Base-by-base conservation (phyloP, 2,888 invertebrate species). In the Eledona agricola region DNA sequence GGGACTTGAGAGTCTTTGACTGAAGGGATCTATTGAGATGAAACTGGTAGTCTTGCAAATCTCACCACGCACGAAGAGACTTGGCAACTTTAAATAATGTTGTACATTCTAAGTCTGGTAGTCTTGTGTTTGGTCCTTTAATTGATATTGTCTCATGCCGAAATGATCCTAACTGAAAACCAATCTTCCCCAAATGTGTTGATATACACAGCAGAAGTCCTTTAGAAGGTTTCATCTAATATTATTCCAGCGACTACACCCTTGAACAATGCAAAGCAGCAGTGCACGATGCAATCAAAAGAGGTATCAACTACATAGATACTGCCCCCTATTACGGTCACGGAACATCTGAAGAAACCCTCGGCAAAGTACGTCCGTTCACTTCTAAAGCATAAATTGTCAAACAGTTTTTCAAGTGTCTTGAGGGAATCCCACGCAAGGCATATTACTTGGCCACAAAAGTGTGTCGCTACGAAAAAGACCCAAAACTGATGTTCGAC, bases 291-390 rank as follows among this genome's bases (percentile, higher is more conserved):
- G 88, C 89, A 0, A 72, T 96, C 1, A 86, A 83, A 69, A 79
- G 78, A 22, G 96, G 96, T 3, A 81, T 97, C 9, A 97, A 97
- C 78, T 93, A 91, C 66, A 84, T 97, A 50, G 96, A 97, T 72
- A 95, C 94, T 0, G 90, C 89, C 0, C 94, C 94, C 0, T 96
- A 87, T 87, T 96, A 96, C 71, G 96, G 96, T 0, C 88, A 93
- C 70, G 92, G 95, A 0, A 82, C 81, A 53, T 90, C 96, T 0
- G 96, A 96, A 76, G 81, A 80, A 57, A 80, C 89, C 5, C 77
- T 96, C 11, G 96, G 96, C 57, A 86, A 89, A 81, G 88, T 88
- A 23, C 1, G 17, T 23, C 17, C 13, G 23, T 15, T n/a, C 10
- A 12, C 13, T 16, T 23, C 22, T 31, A 34, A 38, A 13, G n/a